Evolutionary conservation across 2,888 invertebrate genomes (phyloP).

Genomic region (Aporophyla nigra): DNA sequence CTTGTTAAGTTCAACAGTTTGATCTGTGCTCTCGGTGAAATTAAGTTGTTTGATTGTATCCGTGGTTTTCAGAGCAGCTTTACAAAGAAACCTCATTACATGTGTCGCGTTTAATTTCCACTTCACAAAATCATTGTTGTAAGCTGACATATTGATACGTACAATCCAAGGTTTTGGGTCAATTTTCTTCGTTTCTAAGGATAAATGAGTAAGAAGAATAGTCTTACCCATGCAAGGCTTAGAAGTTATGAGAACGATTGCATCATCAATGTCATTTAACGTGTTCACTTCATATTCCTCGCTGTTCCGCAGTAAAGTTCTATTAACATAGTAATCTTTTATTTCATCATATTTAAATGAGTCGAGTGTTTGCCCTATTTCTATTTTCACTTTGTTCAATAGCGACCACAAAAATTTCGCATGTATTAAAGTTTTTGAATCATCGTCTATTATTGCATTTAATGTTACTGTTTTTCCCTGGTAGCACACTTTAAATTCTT

Average conservation of each 20-base stretch:
- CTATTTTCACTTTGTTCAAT: constrained; percentile 66
- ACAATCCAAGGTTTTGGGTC: constrained; percentile 71
- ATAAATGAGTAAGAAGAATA: constrained; percentile 70
- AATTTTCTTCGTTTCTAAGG: constrained; percentile 68
- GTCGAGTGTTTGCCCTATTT: constrained; percentile 67
- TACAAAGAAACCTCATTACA: constrained; percentile 66
- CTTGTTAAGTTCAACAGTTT: constrained; percentile 49
- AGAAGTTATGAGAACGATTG: constrained; percentile 67
- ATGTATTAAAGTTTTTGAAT: constrained; percentile 62
- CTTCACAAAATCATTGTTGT: constrained; percentile 62
- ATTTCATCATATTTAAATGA: constrained; percentile 67
- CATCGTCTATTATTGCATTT: constrained; percentile 61
- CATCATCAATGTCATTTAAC: constrained; percentile 67
- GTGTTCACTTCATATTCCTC: constrained; percentile 64
- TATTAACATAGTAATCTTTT: constrained; percentile 67
- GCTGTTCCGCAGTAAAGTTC: constrained; percentile 59
- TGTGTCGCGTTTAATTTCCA: constrained; percentile 58
- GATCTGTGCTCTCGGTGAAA: constrained; percentile 44
- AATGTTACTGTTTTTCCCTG: constrained; percentile 69
- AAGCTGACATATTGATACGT: constrained; percentile 67
- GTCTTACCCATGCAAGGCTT: constrained; percentile 73
- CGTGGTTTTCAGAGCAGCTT: constrained; percentile 66
- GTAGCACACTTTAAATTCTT: constrained; percentile 63
- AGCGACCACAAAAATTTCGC: constrained; percentile 65
- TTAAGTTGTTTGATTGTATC: constrained; percentile 50